These are phyloP conservation scores for Toxonevra muliebris DNA, from an alignment of 2,888 invertebrate genomes.

Conservation along the genomic window DNA sequence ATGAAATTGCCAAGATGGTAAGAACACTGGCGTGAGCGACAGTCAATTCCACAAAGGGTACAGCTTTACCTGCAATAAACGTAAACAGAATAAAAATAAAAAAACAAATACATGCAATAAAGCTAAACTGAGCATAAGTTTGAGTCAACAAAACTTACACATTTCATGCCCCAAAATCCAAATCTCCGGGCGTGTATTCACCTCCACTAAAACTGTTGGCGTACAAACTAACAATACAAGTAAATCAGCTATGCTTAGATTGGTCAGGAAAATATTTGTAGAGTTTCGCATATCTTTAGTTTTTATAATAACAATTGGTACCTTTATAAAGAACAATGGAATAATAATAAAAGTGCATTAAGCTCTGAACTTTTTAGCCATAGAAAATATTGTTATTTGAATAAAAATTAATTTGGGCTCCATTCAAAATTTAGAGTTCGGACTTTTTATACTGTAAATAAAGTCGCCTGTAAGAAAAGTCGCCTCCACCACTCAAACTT, in stretches of 20 bases:
- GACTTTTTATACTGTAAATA: no score
- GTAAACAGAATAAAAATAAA: not conserved
- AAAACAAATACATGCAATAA: not conserved
- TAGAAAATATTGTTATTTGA: no score
- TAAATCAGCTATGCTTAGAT: conserved; percentile 91
- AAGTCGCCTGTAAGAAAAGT: no score
- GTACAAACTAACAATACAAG: conserved; percentile 91
- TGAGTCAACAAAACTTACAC: conserved; percentile 77
- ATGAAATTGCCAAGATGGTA: conserved; percentile 92
- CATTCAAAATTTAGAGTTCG: no score
- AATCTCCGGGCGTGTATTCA: conserved; percentile 88
- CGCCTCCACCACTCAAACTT: conserved; percentile 38
- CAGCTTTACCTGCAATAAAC: conserved; percentile 85
- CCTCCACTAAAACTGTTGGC: conserved; percentile 92
- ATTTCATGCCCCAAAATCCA: conserved; percentile 92
- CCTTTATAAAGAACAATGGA: conserved; percentile 46
- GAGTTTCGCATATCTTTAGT: conserved; percentile 95
- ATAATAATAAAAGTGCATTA: conserved; percentile 5
- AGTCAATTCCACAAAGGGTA: conserved; percentile 90
- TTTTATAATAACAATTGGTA: conserved; percentile 89
- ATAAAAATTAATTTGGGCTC: no score
- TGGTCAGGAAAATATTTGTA: conserved; percentile 93
- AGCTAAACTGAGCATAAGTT: not conserved
- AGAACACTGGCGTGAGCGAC: conserved; percentile 92
- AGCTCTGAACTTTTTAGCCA: not conserved